A percentile compares a stretch with the other conserved stretches of the same genome.
phyloP scores from a whole-genome alignment of 2,113 vertebrate genomes.

The Brachyhypopomus occidentalis region DNA sequence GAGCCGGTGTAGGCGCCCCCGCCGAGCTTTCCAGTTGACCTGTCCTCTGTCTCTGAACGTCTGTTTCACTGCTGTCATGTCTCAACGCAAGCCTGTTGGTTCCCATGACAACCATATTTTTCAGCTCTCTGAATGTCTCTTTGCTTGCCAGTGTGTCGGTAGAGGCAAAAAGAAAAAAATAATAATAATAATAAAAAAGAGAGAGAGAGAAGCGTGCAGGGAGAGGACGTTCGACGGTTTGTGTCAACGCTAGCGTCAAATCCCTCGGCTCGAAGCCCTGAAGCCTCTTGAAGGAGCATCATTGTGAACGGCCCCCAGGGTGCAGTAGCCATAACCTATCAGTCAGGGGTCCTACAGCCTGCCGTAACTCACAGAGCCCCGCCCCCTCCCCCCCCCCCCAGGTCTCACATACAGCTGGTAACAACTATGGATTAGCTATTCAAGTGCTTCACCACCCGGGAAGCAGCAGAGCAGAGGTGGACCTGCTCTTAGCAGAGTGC shows the following conservation, averaged over 20 bases:
- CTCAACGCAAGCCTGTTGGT: constrained; percentile 42
- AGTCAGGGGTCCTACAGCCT: not conserved
- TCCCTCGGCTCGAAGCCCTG: constrained; percentile 8
- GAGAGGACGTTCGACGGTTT: constrained; percentile 15
- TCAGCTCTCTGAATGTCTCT: constrained; percentile 41
- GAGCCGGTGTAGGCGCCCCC: not conserved
- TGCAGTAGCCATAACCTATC: not conserved
- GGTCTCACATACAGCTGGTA: not conserved
- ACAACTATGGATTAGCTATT: constrained; percentile 8
- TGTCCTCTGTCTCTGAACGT: constrained; percentile 1
- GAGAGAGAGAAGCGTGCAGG: not conserved
- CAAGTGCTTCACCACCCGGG: not conserved
- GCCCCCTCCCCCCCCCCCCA: no score
- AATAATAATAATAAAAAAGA: no score
- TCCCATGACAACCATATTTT: constrained; percentile 54
- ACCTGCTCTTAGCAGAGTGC: not conserved
- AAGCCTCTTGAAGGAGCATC: not conserved
- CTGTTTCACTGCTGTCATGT: constrained; percentile 30
- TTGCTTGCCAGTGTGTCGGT: constrained; percentile 4
- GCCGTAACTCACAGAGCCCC: not conserved
- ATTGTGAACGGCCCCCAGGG: not conserved
- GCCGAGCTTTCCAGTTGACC: not conserved
- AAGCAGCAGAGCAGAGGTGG: not conserved
- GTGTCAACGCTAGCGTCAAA: constrained; percentile 42
- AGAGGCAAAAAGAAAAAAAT: not conserved